Evolutionary conservation across 2,888 invertebrate genomes (phyloP), one percentile per base, ranked within the genome.

Genomic region (Ochropleura leucogaster): DNA sequence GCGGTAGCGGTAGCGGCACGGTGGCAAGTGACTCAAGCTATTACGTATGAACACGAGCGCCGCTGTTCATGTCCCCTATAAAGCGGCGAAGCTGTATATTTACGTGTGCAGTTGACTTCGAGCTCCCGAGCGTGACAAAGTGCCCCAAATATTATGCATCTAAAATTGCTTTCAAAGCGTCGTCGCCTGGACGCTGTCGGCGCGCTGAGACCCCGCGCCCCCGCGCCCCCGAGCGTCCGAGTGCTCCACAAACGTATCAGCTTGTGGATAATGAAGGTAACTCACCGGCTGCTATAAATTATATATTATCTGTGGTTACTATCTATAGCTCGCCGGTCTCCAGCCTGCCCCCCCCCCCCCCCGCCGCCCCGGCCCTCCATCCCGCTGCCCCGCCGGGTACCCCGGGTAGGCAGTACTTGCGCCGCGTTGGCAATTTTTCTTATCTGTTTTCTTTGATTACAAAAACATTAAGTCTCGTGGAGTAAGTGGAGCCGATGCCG

Each of bases 361-460:
- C 12, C 6, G 12, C n/a, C 20, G 6, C 16, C 49, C 4, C 18
- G 18, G 18, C 9, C 30, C 18, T 30, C 1, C 46, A 30, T 7
- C 0, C n/a, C 30, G 7, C 30, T 8, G 14, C 49, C n/a, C 9
- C n/a, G 5, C n/a, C 40, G 14, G 65, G 16, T 20, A 46, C 57
- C 57, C 57, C n/a, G n/a, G n/a, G n/a, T n/a, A 7, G 57, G 30
- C 16, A 57, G 20, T 40, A n/a, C 20, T 30, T 44, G 16, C 14
- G 62, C 62, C 30, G 30, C 40, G 67, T 73, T 55, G 10, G 6
- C 62, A 53, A 66, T 67, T 57, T 68, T 69, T 73, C 66, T 73
- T 73, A 78, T 65, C 68, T 69, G 16, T 59, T 77, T 68, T 53
- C 62, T 69, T 79, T 74, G 69, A 79, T 79, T 73, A 78, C 65